Evolutionary conservation across 2,797 vertebrate genomes (phyloP).

Genomic region (Anguilla marmorata): DNA sequence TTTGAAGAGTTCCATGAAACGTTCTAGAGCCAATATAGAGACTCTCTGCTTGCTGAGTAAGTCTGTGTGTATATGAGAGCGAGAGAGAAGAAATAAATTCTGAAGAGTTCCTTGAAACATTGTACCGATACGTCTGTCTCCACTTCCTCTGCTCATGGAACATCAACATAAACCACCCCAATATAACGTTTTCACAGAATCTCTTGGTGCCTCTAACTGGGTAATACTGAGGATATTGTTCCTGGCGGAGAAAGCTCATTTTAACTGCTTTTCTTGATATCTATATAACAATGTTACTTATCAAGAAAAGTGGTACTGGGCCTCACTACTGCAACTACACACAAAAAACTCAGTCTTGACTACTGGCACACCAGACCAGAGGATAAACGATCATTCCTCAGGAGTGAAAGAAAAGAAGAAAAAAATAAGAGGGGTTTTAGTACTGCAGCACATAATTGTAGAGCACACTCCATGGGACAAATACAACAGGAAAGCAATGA

Average conservation of each 20-base stretch:
- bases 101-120: background rate
- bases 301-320: background rate
- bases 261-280: background rate
- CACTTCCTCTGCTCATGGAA: background rate
- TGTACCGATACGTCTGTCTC: background rate
- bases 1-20: background rate
- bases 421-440: no score
- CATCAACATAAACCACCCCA: background rate
- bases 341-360: background rate
- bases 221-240: background rate
- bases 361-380: background rate
- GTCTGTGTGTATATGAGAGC: background rate
- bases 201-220: background rate
- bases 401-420: no score
- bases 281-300: background rate
- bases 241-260: slow-evolving; percentile 6
- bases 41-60: background rate
- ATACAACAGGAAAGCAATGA: background rate
- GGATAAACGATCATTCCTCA: background rate
- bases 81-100: background rate
- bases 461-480: background rate
- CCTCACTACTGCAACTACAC: background rate
- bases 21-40: background rate
- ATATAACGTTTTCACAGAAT: background rate
- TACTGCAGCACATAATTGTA: background rate